Base-by-base conservation (phyloP, 2,888 invertebrate species). In the Drosophila birchii region DNA sequence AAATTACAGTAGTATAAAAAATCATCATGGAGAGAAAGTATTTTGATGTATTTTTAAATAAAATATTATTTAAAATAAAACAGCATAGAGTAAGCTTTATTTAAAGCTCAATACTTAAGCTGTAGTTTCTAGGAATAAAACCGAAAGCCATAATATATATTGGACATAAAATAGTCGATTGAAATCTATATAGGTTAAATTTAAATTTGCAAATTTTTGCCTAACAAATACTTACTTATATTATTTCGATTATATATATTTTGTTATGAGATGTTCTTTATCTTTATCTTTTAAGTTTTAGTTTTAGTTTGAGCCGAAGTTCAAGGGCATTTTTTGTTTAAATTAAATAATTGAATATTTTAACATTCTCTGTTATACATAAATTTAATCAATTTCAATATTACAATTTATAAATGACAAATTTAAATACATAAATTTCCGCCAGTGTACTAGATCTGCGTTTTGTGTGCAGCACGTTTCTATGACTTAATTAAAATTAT, bases 401-500 rank as follows among this genome's bases (percentile, higher is more conserved):
- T 1, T 8, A 0, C 5, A 2, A 23, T 23, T 36, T 36, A 23
- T 2, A 38, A 11, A 14, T 2, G 8, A 14, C 12, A 5, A 26
- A n/a, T 26, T 16, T 1, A 45, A 45, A 5, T 32, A 32, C 23
- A 14, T 16, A 8, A 9, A 32, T 23, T 41, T 1, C 20, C 23
- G 4, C 1, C 60, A 57, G 60, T 61, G 60, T n/a, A 26, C 26
- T 26, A 58, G 8, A 18, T 54, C 54, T 53, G 49, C 61, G 53
- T 55, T 75, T 72, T 68, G 64, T 61, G 72, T 61, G 55, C 39
- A 41, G 29, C 66, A 68, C 62, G 67, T 70, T 70, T 63, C 76
- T 51, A 80, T 78, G 80, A 82, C 78, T 85, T 78, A 85, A 87
- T 87, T 84, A 82, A 85, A 78, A 85, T 83, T 78, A 81, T 78